Percentiles rank a stretch among this genome's conserved stretches.
These are phyloP conservation scores for Sceloporus undulatus DNA, from an alignment of 2,113 vertebrate genomes.

Conservation along the genomic window DNA sequence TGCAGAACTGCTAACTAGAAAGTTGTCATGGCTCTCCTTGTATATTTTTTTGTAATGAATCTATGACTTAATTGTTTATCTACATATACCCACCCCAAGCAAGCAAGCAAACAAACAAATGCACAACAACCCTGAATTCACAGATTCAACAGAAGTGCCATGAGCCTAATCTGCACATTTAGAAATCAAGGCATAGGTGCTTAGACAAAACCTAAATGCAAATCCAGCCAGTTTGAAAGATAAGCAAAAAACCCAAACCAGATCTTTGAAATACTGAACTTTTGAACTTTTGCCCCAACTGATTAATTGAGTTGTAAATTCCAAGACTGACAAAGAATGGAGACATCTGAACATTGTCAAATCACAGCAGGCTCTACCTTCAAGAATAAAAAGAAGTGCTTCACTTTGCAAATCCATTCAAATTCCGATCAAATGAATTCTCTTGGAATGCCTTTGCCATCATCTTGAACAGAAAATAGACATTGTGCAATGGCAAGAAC, in stretches of 20 bases:
- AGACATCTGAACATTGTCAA: constrained; percentile 18
- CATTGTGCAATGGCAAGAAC: not conserved
- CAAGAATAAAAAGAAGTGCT: not conserved
- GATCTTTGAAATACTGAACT: not conserved
- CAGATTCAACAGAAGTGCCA: not conserved
- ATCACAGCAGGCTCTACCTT: not conserved
- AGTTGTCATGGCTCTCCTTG: too few relatives aligned
- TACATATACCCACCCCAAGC: too few relatives aligned
- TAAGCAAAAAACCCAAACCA: not conserved
- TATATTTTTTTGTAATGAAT: too few relatives aligned
- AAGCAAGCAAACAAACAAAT: not conserved
- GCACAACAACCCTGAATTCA: not conserved
- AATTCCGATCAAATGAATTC: not conserved
- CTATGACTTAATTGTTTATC: too few relatives aligned
- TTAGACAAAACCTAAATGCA: not conserved
- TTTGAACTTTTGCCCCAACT: not conserved
- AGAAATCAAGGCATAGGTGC: not conserved
- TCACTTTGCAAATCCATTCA: not conserved
- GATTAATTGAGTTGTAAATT: not conserved
- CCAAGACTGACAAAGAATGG: not conserved
- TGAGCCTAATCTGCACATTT: not conserved
- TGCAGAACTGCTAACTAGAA: too few relatives aligned
- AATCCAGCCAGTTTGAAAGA: not conserved
- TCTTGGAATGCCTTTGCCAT: not conserved
- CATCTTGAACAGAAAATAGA: not conserved